phyloP scores from a whole-genome alignment of 2,113 vertebrate species.

The Odontesthes bonariensis region DNA sequence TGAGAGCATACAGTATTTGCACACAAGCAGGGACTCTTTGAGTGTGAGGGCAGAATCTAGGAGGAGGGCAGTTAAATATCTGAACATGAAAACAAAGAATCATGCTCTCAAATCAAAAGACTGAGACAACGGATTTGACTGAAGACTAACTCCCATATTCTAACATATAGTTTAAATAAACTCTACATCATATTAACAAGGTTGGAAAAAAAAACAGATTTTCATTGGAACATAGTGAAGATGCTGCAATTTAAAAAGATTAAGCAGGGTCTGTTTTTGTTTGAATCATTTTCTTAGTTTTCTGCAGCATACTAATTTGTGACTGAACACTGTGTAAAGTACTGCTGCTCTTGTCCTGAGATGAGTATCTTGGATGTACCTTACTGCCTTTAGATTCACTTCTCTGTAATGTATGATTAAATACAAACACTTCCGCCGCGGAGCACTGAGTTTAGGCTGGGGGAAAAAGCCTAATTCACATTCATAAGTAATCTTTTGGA shows the following conservation, averaged over 20 bases:
- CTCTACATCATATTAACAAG: not conserved
- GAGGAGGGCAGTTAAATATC: not conserved
- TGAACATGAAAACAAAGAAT: not conserved
- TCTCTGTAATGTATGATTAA: slow-evolving; percentile 72
- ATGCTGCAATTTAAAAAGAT: not conserved
- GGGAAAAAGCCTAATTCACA: slow-evolving; percentile 72
- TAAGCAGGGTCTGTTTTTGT: not conserved
- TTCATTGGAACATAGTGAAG: not conserved
- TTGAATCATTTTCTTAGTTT: not conserved
- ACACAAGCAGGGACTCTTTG: too few species aligned
- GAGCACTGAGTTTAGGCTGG: slow-evolving; percentile 44
- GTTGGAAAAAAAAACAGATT: not conserved
- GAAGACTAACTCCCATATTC: not conserved
- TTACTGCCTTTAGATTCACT: slow-evolving; percentile 28
- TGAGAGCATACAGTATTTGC: not conserved
- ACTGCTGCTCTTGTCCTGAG: slow-evolving; percentile 13
- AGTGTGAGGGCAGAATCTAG: not conserved
- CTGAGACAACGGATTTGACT: too few species aligned
- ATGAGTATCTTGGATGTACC: slow-evolving; percentile 35
- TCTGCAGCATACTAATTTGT: not conserved
- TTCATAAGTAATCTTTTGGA: slow-evolving; percentile 81
- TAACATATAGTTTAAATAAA: not conserved
- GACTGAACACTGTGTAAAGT: not conserved
- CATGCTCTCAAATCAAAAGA: not conserved
- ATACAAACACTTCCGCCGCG: slow-evolving; percentile 58